phyloP scores from a whole-genome alignment of 2,113 vertebrate genomes.

The Micronycteris hirsuta region DNA sequence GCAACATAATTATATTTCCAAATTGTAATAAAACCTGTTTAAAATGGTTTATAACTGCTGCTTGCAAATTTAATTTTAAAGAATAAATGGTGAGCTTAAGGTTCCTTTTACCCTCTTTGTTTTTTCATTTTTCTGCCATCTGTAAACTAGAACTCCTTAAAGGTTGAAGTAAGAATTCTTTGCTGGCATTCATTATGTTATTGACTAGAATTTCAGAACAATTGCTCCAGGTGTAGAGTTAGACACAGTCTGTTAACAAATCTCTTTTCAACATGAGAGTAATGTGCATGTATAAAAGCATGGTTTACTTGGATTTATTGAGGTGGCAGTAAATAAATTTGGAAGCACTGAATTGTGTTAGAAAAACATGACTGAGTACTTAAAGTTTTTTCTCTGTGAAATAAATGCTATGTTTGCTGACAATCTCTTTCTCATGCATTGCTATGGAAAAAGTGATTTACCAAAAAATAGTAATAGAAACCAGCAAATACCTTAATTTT shows the following conservation, averaged over 20 bases:
- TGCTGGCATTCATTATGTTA: not conserved
- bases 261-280: not conserved
- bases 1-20: not conserved
- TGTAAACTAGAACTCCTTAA: not conserved
- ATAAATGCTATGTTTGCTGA: conserved; percentile 53
- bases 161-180: not conserved
- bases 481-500: conserved; percentile 66
- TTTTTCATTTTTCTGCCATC: not conserved
- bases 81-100: not conserved
- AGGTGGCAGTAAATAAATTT: conserved; percentile 63
- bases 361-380: conserved; percentile 67
- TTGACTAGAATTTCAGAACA: not conserved
- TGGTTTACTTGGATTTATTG: conserved; percentile 52
- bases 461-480: conserved; percentile 58
- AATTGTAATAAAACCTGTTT: conserved; percentile 36
- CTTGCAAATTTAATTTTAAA: conserved; percentile 34
- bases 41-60: not conserved
- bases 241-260: conserved; percentile 38
- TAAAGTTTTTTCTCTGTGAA: conserved; percentile 61
- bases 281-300: not conserved
- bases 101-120: not conserved
- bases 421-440: conserved; percentile 51
- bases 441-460: conserved; percentile 57
- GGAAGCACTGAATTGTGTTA: conserved; percentile 64
- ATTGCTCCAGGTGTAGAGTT: not conserved